These are phyloP conservation scores for Rhinophrynus dorsalis DNA, from an alignment of 2,797 vertebrate species.

Conservation along the genomic window DNA sequence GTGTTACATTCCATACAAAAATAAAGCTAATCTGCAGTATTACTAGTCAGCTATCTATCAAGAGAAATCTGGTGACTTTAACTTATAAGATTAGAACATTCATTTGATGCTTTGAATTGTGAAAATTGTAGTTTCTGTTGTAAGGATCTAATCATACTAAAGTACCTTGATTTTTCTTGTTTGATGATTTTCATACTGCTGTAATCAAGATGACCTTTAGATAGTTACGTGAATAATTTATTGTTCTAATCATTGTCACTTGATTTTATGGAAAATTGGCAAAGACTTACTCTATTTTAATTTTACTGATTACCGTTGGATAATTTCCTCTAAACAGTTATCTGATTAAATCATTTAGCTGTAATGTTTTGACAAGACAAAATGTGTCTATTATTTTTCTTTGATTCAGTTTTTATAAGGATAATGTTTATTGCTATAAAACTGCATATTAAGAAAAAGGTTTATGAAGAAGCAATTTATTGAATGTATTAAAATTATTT, in stretches of 20 bases:
- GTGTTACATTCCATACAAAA: too few relatives aligned
- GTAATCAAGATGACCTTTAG: conserved; percentile 15
- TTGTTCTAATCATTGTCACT: conserved; percentile 17
- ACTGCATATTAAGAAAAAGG: neutral
- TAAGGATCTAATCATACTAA: conserved; percentile 1
- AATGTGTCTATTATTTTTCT: neutral
- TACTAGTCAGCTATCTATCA: too few relatives aligned
- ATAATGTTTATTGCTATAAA: conserved; percentile 1
- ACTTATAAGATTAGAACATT: neutral
- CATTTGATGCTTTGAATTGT: neutral
- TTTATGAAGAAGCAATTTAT: neutral
- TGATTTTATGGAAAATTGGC: conserved; percentile 14
- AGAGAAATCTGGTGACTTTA: too few relatives aligned
- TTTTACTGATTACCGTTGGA: neutral
- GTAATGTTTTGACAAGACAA: conserved; percentile 17
- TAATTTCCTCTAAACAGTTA: conserved; percentile 1
- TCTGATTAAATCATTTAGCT: conserved; percentile 22
- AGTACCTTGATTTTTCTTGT: conserved; percentile 21
- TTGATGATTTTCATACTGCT: conserved; percentile 22
- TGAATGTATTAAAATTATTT: too few relatives aligned
- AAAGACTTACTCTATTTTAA: neutral
- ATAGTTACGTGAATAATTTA: conserved; percentile 29
- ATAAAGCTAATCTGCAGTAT: too few relatives aligned
- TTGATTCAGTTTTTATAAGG: neutral
- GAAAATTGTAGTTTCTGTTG: neutral